Base-by-base conservation (phyloP, 2,113 vertebrate genomes). In the Phoxinus phoxinus region DNA sequence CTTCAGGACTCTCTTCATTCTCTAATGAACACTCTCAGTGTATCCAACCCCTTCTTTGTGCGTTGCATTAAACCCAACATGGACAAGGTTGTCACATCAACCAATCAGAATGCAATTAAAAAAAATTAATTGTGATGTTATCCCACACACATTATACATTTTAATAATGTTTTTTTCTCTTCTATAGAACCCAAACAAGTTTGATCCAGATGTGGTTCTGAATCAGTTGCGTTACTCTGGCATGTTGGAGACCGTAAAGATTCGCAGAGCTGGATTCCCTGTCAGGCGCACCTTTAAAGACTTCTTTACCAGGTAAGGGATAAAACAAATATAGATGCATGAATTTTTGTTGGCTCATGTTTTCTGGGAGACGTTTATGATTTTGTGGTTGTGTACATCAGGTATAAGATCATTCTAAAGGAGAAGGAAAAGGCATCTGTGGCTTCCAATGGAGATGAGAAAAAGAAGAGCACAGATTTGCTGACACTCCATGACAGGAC, bases 41-140 rank as follows among this genome's bases (percentile, higher is more conserved):
- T 95, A 5, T 97, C 96, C 89, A 98, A 98, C 87, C 97, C 97
- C 3, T 97, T 98, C 91, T 98, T 98, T 90, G 96, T 98, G 79
- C 97, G 97, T 87, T 98, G 97, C 92, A 97, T 98, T 90, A 97
- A 98, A 86, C 96, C 97, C 90, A 98, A 98, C 90, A 96, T 95
- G 89, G 87, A 97, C 86, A 98, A 98, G 95, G 97, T 97, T 67
- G 37, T n/a, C 19, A 51, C 11, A 67, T 65, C 27, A 19, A 8
- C 30, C 23, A 76, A 51, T 84, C 0, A 21, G 3, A 44, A 25
- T 15, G 10, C 59, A 51, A 37, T 82, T 15, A 23, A 58, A 56
- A 56, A 56, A 23, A 2, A 23, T 23, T 9, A 23, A 56, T 56
- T 56, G 53, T 56, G 19, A 23, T 56, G 6, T 56, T 73, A 32